Evolutionary conservation across 2,888 invertebrate species (phyloP).

Genomic region (Agriotes lineatus): DNA sequence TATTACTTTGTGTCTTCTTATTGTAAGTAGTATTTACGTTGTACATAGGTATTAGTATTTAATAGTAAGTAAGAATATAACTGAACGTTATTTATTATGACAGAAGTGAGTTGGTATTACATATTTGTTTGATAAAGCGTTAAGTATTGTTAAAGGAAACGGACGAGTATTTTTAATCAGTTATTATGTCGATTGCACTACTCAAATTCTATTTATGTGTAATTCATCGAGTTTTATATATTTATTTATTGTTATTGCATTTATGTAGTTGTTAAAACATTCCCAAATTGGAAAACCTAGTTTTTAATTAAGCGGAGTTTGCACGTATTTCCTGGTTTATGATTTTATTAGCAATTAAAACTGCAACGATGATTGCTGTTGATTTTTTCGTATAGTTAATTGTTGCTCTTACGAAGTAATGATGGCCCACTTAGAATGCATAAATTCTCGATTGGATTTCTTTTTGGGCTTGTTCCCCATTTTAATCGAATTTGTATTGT

Average conservation of each 20-base stretch:
- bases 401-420: too few relatives aligned
- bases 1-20: conserved; percentile 25
- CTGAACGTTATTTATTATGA: conserved; percentile 29
- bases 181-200: not conserved
- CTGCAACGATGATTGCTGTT: conserved; percentile 16
- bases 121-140: conserved; percentile 17
- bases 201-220: conserved; percentile 8
- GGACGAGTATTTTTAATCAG: not conserved
- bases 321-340: too few relatives aligned
- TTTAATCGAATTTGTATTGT: conserved; percentile 9
- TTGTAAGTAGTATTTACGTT: conserved; percentile 27
- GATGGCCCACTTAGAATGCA: too few relatives aligned
- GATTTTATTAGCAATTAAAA: conserved; percentile 1
- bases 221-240: conserved; percentile 9
- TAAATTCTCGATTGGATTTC: too few relatives aligned
- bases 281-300: conserved; percentile 5
- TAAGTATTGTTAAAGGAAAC: not conserved
- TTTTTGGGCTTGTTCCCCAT: not conserved
- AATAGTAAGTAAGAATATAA: conserved; percentile 19
- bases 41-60: conserved; percentile 24
- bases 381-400: too few relatives aligned
- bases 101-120: conserved; percentile 5
- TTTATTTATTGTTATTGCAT: conserved; percentile 25
- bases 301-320: too few relatives aligned
- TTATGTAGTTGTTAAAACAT: conserved; percentile 46